Conservation (phyloP, 2,797 vertebrate species). For the Acanthurus lineatus region DNA sequence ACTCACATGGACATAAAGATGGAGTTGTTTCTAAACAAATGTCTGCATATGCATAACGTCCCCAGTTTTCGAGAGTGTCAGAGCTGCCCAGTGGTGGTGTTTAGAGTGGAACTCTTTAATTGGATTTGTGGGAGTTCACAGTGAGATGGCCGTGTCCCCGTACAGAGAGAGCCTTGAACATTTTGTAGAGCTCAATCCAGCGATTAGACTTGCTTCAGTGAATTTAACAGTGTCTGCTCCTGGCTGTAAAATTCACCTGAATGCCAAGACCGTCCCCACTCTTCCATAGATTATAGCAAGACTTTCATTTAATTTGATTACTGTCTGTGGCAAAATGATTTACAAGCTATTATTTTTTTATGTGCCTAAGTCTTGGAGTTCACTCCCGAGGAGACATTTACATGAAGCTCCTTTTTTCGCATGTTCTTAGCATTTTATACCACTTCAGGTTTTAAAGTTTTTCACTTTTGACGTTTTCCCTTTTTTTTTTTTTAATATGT, state of each 20-base stretch:
- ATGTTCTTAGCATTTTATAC: neutral
- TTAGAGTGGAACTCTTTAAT: constrained; percentile 35
- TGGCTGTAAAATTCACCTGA: constrained; percentile 49
- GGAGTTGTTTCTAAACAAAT: neutral
- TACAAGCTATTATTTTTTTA: neutral
- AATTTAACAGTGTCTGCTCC: constrained; percentile 27
- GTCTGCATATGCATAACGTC: neutral
- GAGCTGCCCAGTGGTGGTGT: neutral
- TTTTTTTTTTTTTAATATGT: constrained; percentile 42
- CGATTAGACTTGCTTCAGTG: constrained; percentile 40
- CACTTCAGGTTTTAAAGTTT: constrained; percentile 10
- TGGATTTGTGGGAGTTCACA: constrained; percentile 40
- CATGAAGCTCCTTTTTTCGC: neutral
- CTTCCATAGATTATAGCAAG: neutral
- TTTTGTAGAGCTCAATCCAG: constrained; percentile 42
- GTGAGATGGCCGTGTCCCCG: constrained; percentile 2
- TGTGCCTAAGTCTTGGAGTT: neutral
- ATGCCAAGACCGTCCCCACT: neutral
- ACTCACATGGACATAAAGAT: neutral
- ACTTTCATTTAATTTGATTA: constrained; percentile 13
- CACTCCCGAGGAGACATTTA: neutral
- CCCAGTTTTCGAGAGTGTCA: neutral
- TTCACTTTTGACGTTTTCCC: neutral
- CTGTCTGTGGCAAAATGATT: constrained; percentile 2
- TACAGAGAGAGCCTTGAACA: constrained; percentile 13